Evolutionary conservation across 2,113 vertebrate genomes (phyloP), one percentile per base, ranked within the genome.

Genomic region (Colossoma macropomum): DNA sequence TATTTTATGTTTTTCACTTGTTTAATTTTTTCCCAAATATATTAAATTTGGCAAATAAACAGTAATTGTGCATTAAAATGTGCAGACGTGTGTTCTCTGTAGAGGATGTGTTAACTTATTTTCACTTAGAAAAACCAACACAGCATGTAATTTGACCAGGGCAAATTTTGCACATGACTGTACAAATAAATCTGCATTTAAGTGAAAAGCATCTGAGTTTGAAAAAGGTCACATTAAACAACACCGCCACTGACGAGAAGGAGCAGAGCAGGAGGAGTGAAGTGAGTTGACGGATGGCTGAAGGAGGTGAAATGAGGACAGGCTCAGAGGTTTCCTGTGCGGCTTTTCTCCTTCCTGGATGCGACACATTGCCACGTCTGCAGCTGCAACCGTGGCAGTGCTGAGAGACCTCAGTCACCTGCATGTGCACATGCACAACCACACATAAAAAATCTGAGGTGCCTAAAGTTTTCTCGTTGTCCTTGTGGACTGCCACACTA

Each of bases 341-440:
- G 77, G 73, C 38, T 63, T 38, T 38, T 68, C 78, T 81, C 68
- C 65, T 84, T 86, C 74, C 82, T 84, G 82, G 54, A 84, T 66
- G 66, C 79, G 78, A 77, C 85, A 77, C 78, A 63, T 70, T 86
- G 85, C 85, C 85, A 86, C 85, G 82, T 84, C 59, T 86, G 78
- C 85, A 84, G 82, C 77, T 84, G 81, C 79, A 84, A 72, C 30
- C 1, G 1, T 80, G 66, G 56, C 63, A 84, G 56, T 25, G 59
- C 69, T 81, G 34, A 77, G 48, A 81, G 62, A 77, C 73, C 50
- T 71, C 65, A 71, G 66, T 69, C 78, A 71, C 74, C 73, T 82
- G 50, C 75, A 41, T 65, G 32, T 48, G 12, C 81, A 59, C 27
- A 48, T 60, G 66, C 25, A 48, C 34, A 56, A 69, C n/a, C 25